phyloP scores from a whole-genome alignment of 2,797 vertebrate species.

The Syngnathus acus region DNA sequence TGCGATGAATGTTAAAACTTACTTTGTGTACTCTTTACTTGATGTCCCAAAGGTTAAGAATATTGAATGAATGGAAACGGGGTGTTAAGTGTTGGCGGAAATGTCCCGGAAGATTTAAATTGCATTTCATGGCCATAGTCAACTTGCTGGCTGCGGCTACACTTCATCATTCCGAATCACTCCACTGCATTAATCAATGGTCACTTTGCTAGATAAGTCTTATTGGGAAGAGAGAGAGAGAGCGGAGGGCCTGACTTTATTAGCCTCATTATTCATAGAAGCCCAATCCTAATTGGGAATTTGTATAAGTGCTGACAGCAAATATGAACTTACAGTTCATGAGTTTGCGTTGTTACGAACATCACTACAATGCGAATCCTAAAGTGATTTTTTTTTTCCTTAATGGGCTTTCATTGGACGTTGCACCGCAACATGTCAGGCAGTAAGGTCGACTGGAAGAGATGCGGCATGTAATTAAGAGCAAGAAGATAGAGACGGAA shows the following conservation, averaged over 20 bases:
- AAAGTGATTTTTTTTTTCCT: background rate
- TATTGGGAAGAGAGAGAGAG: background rate
- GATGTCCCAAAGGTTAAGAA: background rate
- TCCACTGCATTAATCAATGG: constrained; percentile 47
- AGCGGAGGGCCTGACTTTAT: background rate
- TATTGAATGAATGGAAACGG: constrained; percentile 44
- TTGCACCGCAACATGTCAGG: background rate
- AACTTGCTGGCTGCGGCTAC: constrained; percentile 34
- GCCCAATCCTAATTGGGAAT: background rate
- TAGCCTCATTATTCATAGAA: constrained; percentile 13
- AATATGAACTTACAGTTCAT: constrained; percentile 8
- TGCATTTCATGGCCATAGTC: constrained; percentile 38
- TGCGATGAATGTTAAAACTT: background rate
- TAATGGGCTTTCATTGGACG: background rate
- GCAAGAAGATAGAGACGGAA: background rate
- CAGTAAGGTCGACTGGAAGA: background rate
- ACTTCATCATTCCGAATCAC: constrained; percentile 44
- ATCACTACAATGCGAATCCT: background rate
- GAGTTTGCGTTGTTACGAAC: background rate
- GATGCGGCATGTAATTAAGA: background rate
- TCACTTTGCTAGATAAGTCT: constrained; percentile 22
- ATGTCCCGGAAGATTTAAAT: constrained; percentile 45
- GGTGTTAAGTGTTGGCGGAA: constrained; percentile 42
- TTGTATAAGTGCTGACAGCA: background rate
- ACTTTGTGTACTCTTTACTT: background rate